Percentiles rank a stretch among this genome's conserved stretches.
These are phyloP conservation scores for Wasmannia auropunctata DNA, from an alignment of 1,140 invertebrate species.

Conservation along the genomic window DNA sequence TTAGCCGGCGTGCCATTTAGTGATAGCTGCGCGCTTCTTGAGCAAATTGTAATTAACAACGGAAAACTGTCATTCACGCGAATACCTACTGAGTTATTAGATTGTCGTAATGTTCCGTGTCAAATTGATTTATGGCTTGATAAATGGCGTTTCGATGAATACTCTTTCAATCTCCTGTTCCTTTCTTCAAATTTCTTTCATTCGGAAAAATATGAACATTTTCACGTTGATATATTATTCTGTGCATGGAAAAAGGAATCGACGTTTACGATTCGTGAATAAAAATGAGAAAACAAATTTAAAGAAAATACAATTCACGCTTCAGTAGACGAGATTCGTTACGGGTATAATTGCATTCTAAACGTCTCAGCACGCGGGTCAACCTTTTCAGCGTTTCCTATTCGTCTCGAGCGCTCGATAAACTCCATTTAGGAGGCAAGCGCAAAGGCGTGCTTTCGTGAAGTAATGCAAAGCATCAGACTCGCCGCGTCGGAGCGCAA, in stretches of 20 bases:
- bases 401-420: constrained; percentile 62
- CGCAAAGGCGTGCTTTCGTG: not conserved
- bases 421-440: constrained; percentile 66
- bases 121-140: not conserved
- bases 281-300: not conserved
- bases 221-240: not conserved
- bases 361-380: constrained; percentile 8
- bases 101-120: not conserved
- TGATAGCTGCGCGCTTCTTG: constrained; percentile 44
- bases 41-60: constrained; percentile 53
- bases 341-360: constrained; percentile 26
- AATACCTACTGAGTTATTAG: not conserved
- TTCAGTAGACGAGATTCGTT: not conserved
- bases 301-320: not conserved
- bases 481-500: constrained; percentile 2
- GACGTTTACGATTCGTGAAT: not conserved
- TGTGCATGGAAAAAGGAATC: not conserved
- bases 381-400: constrained; percentile 5
- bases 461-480: constrained; percentile 63
- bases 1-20: constrained; percentile 38
- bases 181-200: not conserved
- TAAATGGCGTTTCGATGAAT: not conserved
- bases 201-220: not conserved
- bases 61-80: constrained; percentile 14
- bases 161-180: not conserved